phyloP scores from a whole-genome alignment of 23 tunicate genomes.

The Trididemnum miniatum region DNA sequence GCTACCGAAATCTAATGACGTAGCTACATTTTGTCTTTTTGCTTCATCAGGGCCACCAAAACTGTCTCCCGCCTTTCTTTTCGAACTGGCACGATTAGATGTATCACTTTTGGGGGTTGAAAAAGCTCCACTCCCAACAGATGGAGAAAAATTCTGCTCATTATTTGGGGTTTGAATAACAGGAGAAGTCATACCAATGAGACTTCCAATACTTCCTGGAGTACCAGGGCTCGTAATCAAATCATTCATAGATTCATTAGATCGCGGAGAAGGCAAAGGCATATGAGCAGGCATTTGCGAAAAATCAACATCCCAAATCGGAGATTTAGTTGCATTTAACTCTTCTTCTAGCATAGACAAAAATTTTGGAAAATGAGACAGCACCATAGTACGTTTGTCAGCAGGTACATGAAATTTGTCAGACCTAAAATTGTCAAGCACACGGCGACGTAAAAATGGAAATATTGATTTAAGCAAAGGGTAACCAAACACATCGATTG shows the following conservation, averaged over 20 bases:
- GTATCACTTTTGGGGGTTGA: conserved; percentile 31
- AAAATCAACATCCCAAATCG: conserved; percentile 97
- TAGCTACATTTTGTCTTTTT: conserved; percentile 29
- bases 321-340: conserved; percentile 65
- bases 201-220: conserved; percentile 77
- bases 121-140: not conserved
- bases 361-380: conserved; percentile 95
- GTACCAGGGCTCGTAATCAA: conserved; percentile 84
- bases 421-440: conserved; percentile 75
- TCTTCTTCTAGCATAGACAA: conserved; percentile 90
- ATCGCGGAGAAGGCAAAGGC: conserved; percentile 90
- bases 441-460: conserved; percentile 54
- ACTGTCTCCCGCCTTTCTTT: conserved; percentile 44
- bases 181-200: conserved; percentile 70
- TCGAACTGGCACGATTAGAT: conserved; percentile 25
- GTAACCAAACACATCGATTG: conserved; percentile 83
- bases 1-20: conserved; percentile 17
- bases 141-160: conserved; percentile 28
- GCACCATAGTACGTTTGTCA: conserved; percentile 66
- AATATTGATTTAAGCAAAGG: conserved; percentile 64
- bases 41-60: conserved; percentile 10
- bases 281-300: conserved; percentile 91
- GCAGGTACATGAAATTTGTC: conserved; percentile 80
- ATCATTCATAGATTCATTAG: conserved; percentile 77
- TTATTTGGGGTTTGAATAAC: conserved; percentile 47